These are phyloP conservation scores for Bujurquina vittata DNA, from an alignment of 2,113 vertebrate species.

Conservation along the genomic window DNA sequence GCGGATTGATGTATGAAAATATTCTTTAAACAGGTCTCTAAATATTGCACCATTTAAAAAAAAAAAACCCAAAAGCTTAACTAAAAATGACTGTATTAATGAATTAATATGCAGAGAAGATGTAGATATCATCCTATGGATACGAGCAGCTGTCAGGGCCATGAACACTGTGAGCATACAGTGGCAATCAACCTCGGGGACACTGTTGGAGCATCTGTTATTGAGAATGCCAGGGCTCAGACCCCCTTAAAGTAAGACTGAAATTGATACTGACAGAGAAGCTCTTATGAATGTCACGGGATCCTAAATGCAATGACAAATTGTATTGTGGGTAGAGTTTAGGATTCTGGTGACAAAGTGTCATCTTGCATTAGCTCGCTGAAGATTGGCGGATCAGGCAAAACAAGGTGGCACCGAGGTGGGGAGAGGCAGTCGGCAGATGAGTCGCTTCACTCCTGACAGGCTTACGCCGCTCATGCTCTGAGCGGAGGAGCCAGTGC, in stretches of 20 bases:
- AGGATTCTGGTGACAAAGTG: constrained; percentile 72
- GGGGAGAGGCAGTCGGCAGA: constrained; percentile 49
- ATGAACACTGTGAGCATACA: neutral
- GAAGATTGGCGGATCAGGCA: constrained; percentile 65
- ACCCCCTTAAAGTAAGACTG: constrained; percentile 61
- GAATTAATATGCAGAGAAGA: neutral
- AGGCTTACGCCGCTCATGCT: constrained; percentile 23
- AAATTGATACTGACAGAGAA: constrained; percentile 61
- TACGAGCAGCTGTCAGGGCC: constrained; percentile 36
- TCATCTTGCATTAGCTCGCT: constrained; percentile 70
- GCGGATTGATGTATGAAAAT: neutral
- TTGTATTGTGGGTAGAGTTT: constrained; percentile 66
- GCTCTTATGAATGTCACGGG: constrained; percentile 68
- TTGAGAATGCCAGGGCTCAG: constrained; percentile 36
- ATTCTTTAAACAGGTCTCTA: neutral
- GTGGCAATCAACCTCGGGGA: constrained; percentile 50
- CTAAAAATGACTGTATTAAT: neutral
- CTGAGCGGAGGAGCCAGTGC: constrained; percentile 15
- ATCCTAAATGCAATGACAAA: constrained; percentile 73
- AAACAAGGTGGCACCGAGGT: constrained; percentile 69
- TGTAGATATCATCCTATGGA: constrained; percentile 3
- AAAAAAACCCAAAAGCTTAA: neutral
- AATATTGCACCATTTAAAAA: neutral
- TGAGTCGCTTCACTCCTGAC: constrained; percentile 49
- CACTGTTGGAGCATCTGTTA: constrained; percentile 52